Percentiles rank a stretch among this genome's conserved stretches.
Conservation (phyloP, 2,797 vertebrate species). For the Coregonus ussuriensis region DNA sequence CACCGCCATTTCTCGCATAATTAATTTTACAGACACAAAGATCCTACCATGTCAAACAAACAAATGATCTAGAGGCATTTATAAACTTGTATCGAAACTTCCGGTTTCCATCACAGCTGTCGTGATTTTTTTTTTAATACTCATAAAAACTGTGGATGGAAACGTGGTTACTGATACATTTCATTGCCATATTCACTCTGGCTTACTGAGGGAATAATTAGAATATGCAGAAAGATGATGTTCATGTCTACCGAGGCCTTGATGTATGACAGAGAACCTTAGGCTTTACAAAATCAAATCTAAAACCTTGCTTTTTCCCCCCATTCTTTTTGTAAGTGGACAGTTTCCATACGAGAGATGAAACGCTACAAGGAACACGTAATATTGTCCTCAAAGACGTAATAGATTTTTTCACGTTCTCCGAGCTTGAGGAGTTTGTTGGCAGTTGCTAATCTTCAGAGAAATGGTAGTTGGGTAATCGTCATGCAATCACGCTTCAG, state of each 20-base stretch:
- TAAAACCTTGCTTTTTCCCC: background rate
- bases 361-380: background rate
- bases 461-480: background rate
- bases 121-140: too few species aligned
- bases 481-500: slow-evolving; percentile 2
- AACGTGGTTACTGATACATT: slow-evolving; percentile 6
- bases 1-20: too few species aligned
- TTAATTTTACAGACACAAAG: too few species aligned
- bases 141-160: too few species aligned
- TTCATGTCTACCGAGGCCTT: background rate
- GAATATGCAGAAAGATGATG: slow-evolving; percentile 12
- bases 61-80: too few species aligned
- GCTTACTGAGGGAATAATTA: slow-evolving; percentile 20
- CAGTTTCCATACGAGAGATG: slow-evolving; percentile 5
- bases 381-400: background rate
- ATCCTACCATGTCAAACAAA: too few species aligned
- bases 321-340: background rate
- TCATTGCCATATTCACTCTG: slow-evolving; percentile 15
- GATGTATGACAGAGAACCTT: slow-evolving; percentile 17
- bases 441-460: slow-evolving; percentile 7
- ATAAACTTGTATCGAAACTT: too few species aligned
- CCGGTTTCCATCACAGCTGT: too few species aligned
- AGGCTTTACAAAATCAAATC: slow-evolving; percentile 7
- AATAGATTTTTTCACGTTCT: background rate
- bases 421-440: background rate